Conservation (phyloP, 2,888 invertebrate species). For the Teleiodes luculella region DNA sequence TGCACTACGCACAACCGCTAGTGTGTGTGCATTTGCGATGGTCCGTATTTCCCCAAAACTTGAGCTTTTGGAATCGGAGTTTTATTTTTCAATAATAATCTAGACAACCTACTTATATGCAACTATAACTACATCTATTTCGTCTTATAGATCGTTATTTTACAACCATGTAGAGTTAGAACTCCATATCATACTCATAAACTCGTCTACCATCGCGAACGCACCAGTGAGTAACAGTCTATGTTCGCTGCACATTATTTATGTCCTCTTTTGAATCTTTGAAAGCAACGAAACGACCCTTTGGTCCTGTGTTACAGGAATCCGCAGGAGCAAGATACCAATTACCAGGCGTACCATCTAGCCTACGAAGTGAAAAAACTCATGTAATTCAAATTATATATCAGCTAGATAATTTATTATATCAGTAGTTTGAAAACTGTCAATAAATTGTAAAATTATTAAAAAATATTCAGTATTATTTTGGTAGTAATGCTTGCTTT, state of each 20-base stretch:
- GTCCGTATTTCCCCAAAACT: not conserved
- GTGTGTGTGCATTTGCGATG: constrained; percentile 6
- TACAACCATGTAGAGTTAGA: not conserved
- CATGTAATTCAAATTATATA: constrained; percentile 88
- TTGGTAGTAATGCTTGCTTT: constrained; percentile 51
- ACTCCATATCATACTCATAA: not conserved
- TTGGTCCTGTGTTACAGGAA: constrained; percentile 91
- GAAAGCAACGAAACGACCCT: constrained; percentile 61
- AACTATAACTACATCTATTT: not conserved
- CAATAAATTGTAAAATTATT: not conserved
- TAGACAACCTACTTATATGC: not conserved
- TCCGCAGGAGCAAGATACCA: constrained; percentile 91
- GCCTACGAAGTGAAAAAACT: constrained; percentile 99
- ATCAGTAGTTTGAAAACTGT: constrained; percentile 41
- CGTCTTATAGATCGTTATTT: not conserved
- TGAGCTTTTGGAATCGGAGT: not conserved
- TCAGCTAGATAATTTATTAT: constrained; percentile 62
- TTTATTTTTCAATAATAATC: not conserved
- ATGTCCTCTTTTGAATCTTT: constrained; percentile 25
- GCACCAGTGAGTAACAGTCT: constrained; percentile 9
- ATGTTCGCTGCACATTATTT: constrained; percentile 27
- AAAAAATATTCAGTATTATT: not conserved
- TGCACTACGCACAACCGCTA: constrained; percentile 34
- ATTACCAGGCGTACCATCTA: constrained; percentile 98
- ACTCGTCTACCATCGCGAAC: constrained; percentile 6